Percentiles rank a stretch among this genome's conserved stretches.
phyloP scores from a whole-genome alignment of 2,797 vertebrate genomes.

The Sebastes nivosus region DNA sequence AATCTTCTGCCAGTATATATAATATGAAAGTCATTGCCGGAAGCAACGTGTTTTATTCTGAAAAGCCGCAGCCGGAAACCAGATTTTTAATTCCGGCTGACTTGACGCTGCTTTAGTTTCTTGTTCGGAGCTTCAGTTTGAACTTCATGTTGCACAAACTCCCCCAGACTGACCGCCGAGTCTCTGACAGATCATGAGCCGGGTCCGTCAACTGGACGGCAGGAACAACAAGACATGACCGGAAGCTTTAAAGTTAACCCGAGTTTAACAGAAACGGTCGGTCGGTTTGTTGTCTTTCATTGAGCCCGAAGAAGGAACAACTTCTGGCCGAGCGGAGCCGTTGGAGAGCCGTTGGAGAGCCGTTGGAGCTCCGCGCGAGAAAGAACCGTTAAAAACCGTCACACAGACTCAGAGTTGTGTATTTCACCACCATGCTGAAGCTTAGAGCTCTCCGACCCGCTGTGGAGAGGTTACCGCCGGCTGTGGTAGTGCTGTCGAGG shows the following conservation, averaged over 20 bases:
- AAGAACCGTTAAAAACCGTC: background rate
- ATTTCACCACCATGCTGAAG: constrained; percentile 44
- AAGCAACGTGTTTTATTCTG: background rate
- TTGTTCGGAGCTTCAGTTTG: background rate
- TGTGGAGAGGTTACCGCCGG: background rate
- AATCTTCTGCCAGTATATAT: background rate
- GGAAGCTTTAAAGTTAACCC: too few species aligned
- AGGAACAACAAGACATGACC: background rate
- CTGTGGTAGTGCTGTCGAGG: background rate
- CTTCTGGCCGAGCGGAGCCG: constrained; percentile 23
- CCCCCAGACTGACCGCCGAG: background rate
- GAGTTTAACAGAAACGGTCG: background rate
- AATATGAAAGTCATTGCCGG: background rate
- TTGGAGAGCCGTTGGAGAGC: too few species aligned
- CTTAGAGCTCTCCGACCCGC: constrained; percentile 46
- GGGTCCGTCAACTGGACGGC: background rate
- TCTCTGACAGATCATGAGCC: constrained; percentile 14
- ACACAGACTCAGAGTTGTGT: too few species aligned
- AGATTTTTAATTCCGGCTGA: background rate
- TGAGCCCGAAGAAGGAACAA: constrained; percentile 13
- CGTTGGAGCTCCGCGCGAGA: background rate
- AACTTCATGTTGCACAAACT: constrained; percentile 27
- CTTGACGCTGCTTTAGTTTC: background rate
- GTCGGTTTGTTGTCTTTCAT: too few species aligned
- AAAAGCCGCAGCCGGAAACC: background rate